These are phyloP conservation scores for Galerucella pusilla DNA, from an alignment of 2,888 invertebrate genomes.

Conservation along the genomic window DNA sequence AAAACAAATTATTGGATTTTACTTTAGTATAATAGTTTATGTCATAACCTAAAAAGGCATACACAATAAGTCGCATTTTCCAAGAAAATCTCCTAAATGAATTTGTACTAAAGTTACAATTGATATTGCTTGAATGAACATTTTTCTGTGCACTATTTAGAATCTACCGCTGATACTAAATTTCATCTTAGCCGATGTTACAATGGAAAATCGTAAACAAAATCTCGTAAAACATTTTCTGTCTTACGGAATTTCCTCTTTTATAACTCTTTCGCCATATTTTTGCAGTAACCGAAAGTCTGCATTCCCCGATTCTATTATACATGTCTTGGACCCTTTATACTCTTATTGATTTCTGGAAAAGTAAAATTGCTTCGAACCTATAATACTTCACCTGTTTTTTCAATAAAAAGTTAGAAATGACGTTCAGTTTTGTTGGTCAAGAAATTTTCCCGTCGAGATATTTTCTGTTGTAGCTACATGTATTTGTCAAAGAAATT, in stretches of 20 bases:
- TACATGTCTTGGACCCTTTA: conserved; percentile 30
- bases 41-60: no score
- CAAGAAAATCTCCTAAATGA: no score
- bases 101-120: no score
- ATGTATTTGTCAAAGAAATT: not conserved
- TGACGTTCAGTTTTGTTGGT: not conserved
- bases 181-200: not conserved
- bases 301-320: conserved; percentile 32
- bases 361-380: conserved; percentile 22
- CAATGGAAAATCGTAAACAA: conserved; percentile 22
- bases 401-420: not conserved
- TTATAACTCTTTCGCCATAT: conserved; percentile 28
- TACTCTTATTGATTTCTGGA: conserved; percentile 18
- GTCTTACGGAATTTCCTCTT: conserved; percentile 28
- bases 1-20: no score
- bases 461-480: not conserved
- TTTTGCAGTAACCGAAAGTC: conserved; percentile 24
- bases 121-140: no score
- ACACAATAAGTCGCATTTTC: no score
- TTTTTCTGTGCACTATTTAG: no score
- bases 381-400: not conserved
- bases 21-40: no score
- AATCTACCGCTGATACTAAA: not conserved
- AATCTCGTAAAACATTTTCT: conserved; percentile 32
- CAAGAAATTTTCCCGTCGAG: not conserved